Base-by-base conservation (phyloP, 2,797 vertebrate species). In the Gadopsis bispinosus region DNA sequence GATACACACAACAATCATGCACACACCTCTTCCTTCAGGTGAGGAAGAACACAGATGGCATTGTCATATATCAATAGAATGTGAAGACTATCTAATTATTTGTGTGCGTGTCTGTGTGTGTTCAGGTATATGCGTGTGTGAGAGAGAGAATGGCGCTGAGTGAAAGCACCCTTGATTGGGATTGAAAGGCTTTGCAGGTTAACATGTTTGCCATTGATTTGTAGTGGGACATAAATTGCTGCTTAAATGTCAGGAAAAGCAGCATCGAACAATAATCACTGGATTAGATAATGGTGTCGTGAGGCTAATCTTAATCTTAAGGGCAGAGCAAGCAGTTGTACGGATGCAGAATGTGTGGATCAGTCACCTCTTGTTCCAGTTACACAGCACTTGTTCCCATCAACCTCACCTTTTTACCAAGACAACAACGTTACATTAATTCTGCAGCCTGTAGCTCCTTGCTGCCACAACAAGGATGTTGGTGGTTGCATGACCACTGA, bases 131-230 rank as follows among this genome's bases (percentile, higher is more conserved):
- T 60, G 10, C 76, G 26, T 51, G 17, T 41, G 37, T n/a, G 26
- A 17, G 31, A 54, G 58, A 22, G 22, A 64, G 51, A 72, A 48
- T 33, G 33, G 13, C 14, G 76, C 9, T 31, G 55, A 67, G 70
- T 37, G 29, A 81, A 75, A 55, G 17, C 60, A 33, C 35, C 37
- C 61, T 68, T 75, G 62, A 83, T 78, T 85, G 35, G 48, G 51
- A 80, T 84, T 78, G 54, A 79, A 22, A 75, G 48, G 31, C 48
- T 55, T 55, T 65, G 29, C 43, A 26, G 66, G 51, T 22, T 56
- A 74, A 73, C 73, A 69, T 33, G 22, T 50, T 81, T 48, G 71
- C 69, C 80, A 81, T 89, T 79, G 86, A 64, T 80, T 67, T 67
- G 11, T 75, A 80, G 41, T 41, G 62, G 62, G 51, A 72, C 81